These are phyloP conservation scores for Lepas anatifera DNA, from an alignment of 2,888 invertebrate genomes.

Conservation along the genomic window DNA sequence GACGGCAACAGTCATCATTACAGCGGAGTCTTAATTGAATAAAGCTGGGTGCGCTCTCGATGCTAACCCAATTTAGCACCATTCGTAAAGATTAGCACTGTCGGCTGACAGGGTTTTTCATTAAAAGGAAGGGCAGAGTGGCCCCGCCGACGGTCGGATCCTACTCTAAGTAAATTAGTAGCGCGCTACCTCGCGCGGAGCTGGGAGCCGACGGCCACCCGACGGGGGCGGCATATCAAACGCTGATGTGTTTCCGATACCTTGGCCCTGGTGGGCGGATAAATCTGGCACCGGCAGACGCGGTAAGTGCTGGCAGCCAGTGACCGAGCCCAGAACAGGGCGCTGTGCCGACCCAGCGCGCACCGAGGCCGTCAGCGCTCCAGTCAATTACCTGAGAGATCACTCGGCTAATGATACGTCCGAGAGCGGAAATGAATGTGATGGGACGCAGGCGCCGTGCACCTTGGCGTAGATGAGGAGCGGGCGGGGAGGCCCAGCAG, in stretches of 20 bases:
- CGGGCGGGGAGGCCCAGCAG: no score
- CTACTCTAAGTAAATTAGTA: slow-evolving; percentile 3
- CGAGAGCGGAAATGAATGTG: no score
- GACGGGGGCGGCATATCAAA: neutral
- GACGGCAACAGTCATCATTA: neutral
- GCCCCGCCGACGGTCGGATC: no score
- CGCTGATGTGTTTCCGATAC: neutral
- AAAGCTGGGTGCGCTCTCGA: neutral
- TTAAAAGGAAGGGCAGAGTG: no score
- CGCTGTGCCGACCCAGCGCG: neutral
- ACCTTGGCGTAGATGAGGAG: no score
- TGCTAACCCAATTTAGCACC: slow-evolving; percentile 7
- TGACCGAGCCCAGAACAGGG: neutral
- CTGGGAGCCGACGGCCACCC: neutral
- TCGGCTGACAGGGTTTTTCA: slow-evolving; percentile 9
- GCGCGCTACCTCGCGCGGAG: neutral
- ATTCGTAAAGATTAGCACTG: slow-evolving; percentile 4
- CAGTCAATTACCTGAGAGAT: no score
- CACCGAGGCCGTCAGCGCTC: neutral
- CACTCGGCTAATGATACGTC: no score
- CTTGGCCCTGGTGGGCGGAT: neutral
- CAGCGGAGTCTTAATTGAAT: slow-evolving; percentile 2
- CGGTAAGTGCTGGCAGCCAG: neutral
- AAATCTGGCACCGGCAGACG: neutral
- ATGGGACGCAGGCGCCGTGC: no score